These are phyloP conservation scores for Lepetodrilus schrolli DNA, from an alignment of 2,888 invertebrate genomes.

Conservation along the genomic window DNA sequence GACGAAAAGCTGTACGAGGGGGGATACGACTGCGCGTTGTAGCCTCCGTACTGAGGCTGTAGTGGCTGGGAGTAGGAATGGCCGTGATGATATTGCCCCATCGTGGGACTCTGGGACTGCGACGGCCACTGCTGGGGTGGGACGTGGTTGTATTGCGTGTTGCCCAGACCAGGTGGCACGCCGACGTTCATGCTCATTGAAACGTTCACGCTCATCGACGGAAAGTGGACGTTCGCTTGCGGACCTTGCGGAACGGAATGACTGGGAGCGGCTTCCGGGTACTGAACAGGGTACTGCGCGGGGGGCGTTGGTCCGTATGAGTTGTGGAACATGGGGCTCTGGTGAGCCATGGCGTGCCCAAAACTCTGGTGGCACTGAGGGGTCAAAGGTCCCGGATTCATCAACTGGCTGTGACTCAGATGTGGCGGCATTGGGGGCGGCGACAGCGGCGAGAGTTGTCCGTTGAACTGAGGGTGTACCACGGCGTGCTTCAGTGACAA, in stretches of 20 bases:
- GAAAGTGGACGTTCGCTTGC: constrained; percentile 78
- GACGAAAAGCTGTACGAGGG: constrained; percentile 56
- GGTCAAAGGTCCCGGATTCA: constrained; percentile 27
- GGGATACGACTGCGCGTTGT: constrained; percentile 43
- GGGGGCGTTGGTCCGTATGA: constrained; percentile 47
- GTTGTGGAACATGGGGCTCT: constrained; percentile 47
- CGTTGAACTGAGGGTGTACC: constrained; percentile 81
- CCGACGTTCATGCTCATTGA: constrained; percentile 99
- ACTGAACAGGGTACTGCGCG: constrained; percentile 49
- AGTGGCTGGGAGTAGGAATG: constrained; percentile 30
- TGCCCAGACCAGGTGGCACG: constrained; percentile 71
- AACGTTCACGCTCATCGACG: constrained; percentile 96
- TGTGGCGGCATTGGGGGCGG: constrained; percentile 50
- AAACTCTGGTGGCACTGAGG: constrained; percentile 34
- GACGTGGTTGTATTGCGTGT: constrained; percentile 50
- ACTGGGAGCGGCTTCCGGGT: constrained; percentile 51
- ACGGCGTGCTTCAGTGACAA: constrained; percentile 91
- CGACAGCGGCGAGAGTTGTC: constrained; percentile 75
- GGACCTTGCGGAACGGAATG: constrained; percentile 39
- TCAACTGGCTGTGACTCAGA: constrained; percentile 43
- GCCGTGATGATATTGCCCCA: constrained; percentile 35
- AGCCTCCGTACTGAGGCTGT: constrained; percentile 35
- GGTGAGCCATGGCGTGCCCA: constrained; percentile 54
- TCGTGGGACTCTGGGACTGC: constrained; percentile 27
- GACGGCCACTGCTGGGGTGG: constrained; percentile 35